Evolutionary conservation across 1,140 invertebrate genomes (phyloP), one percentile per base, ranked within the genome.

Genomic region (Drosophila cardini): DNA sequence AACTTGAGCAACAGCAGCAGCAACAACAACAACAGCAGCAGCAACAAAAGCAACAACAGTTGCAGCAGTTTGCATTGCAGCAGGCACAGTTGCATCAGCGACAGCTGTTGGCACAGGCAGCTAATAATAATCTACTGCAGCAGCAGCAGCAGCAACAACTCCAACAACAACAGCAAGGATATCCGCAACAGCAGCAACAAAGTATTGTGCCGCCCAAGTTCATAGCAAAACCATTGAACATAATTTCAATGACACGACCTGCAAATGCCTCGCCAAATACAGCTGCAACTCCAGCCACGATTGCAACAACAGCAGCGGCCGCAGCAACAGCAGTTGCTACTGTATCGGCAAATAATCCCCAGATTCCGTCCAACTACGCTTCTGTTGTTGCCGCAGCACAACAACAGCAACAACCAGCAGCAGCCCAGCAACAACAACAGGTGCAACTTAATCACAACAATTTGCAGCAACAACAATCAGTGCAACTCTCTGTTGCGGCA

Each of bases 141-240:
- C 92, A 92, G 21, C 91, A 90, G 15, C 93, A 92, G 3, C 86
- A 80, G 7, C 68, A 71, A n/a, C 67, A 71, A 11, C 74, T 77
- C 21, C 75, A 78, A 26, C 76, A 32, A 34, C 91, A 50, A 87
- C 91, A 73, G 72, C 92, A 32, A 72, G 11, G 32, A 15, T 55
- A 55, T 11, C 32, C 21, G 6, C 46, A 55, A 40, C 76, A 90
- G 53, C 75, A 68, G 30, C 70, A 62, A 36, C 76, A 72, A 56
- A 38, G 56, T 21, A 26, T 64, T 50, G 50, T 50, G n/a, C 58
- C 65, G 13, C 16, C 85, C 2, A 91, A 91, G 50, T 91, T 87
- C 48, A 86, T 91, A 58, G 71, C 86, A 6, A 91, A 91, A 53
- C 86, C 84, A 18, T 62, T 91, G 58, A 91, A 90, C 56, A 91